phyloP scores from a whole-genome alignment of 30 jellyfish, hydroid and myxozoan species.

The Turritopsis rubra region DNA sequence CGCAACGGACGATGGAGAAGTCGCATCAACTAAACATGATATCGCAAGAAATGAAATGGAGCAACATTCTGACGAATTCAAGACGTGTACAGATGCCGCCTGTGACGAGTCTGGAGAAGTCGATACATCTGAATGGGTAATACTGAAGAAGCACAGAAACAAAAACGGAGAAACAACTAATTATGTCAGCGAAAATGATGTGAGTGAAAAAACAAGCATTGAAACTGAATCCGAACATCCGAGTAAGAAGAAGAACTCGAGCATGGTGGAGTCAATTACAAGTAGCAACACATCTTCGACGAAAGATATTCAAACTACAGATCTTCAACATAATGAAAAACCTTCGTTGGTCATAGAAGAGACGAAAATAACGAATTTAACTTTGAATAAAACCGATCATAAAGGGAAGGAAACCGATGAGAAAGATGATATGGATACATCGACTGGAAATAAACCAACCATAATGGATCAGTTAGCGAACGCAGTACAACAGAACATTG shows the following conservation, averaged over 20 bases:
- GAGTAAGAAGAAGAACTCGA: not conserved
- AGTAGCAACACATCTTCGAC: not conserved
- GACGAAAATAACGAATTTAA: not conserved
- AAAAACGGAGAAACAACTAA: not conserved
- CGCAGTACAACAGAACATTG: not conserved
- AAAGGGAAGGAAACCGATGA: not conserved
- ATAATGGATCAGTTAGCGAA: slow-evolving; percentile 5
- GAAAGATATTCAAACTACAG: not conserved
- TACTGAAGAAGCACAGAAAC: not conserved
- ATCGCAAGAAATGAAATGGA: not conserved
- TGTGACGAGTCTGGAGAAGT: slow-evolving; percentile 21
- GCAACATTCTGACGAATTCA: not conserved
- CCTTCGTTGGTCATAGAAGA: not conserved
- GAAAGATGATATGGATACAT: not conserved
- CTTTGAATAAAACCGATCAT: not conserved
- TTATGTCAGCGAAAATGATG: not conserved
- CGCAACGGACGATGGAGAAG: slow-evolving; percentile 7
- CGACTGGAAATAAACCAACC: not conserved
- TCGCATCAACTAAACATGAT: slow-evolving; percentile 19
- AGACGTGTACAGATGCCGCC: slow-evolving; percentile 13
- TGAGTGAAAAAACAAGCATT: not conserved
- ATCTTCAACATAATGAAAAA: not conserved
- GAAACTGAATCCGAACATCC: not conserved
- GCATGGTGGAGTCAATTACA: not conserved
- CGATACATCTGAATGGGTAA: not conserved